Evolutionary conservation across 64 coral and sea anemone species (phyloP).

Genomic region (Montipora foliosa): DNA sequence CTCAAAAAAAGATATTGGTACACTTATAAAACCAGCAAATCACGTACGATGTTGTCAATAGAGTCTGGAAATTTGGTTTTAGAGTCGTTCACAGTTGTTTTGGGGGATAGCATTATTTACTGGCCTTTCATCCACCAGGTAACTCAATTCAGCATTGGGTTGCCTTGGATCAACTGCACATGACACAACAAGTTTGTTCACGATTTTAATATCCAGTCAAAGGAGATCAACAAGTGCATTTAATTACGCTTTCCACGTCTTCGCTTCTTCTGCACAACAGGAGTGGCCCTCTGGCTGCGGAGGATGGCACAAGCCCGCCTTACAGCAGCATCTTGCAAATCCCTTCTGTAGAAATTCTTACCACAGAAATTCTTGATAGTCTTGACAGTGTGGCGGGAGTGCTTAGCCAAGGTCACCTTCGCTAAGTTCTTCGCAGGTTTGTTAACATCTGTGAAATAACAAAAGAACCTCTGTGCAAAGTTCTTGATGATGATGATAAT

Average conservation of each 20-base stretch:
- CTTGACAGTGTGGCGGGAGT: constrained; percentile 79
- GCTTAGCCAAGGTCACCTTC: constrained; percentile 66
- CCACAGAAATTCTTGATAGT: constrained; percentile 79
- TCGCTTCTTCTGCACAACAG: constrained; percentile 93
- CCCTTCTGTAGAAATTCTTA: constrained; percentile 86
- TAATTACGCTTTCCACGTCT: constrained; percentile 92
- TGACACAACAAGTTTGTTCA: neutral
- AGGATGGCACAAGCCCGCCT: constrained; percentile 85
- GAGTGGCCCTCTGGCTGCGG: constrained; percentile 89
- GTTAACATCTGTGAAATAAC: constrained; percentile 68
- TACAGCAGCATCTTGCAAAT: constrained; percentile 87
- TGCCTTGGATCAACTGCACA: too few relatives aligned
- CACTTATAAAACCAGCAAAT: too few relatives aligned
- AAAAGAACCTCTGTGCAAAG: neutral
- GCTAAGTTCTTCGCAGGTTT: constrained; percentile 73
- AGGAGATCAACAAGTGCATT: neutral
- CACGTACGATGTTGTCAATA: too few relatives aligned
- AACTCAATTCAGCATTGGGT: too few relatives aligned
- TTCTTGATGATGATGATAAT: too few relatives aligned
- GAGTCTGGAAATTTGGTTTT: too few relatives aligned
- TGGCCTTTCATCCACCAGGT: too few relatives aligned
- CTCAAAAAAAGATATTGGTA: too few relatives aligned
- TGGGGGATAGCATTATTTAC: too few relatives aligned
- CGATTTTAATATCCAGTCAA: constrained; percentile 19
- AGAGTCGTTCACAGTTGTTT: too few relatives aligned